Evolutionary conservation across 2,797 vertebrate genomes (phyloP).

Genomic region (Mormyrops attenuatus): DNA sequence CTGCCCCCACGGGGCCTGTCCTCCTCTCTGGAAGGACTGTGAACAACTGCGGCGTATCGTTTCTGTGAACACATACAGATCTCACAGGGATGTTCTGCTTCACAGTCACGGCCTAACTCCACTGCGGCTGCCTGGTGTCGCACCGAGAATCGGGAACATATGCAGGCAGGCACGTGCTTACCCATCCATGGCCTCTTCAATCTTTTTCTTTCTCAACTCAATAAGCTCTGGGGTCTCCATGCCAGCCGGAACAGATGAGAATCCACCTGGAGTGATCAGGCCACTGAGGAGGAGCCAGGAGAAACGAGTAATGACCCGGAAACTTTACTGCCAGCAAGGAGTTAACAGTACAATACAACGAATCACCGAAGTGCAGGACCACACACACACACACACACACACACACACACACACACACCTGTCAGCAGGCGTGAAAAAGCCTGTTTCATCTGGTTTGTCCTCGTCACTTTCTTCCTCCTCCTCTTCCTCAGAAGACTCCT

Average conservation of each 20-base stretch:
- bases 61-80: slow-evolving; percentile 50
- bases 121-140: not conserved
- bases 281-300: slow-evolving; percentile 55
- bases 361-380: not conserved
- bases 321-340: not conserved
- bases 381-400: slow-evolving; percentile 44
- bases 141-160: not conserved
- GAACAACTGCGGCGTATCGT: slow-evolving; percentile 80
- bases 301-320: not conserved
- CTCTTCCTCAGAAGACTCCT: slow-evolving; percentile 84
- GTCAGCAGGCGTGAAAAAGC: slow-evolving; percentile 87
- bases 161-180: slow-evolving; percentile 29
- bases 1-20: slow-evolving; percentile 70
- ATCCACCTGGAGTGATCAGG: slow-evolving; percentile 84
- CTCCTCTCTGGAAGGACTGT: slow-evolving; percentile 81
- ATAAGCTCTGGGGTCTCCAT: slow-evolving; percentile 94
- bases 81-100: not conserved
- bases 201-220: slow-evolving; percentile 84
- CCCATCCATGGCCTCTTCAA: slow-evolving; percentile 67
- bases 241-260: slow-evolving; percentile 83
- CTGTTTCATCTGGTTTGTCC: slow-evolving; percentile 85
- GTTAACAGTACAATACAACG: not conserved
- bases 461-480: slow-evolving; percentile 91
- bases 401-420: slow-evolving; percentile 60
- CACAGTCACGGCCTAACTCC: not conserved